Evolutionary conservation across 2,888 invertebrate genomes (phyloP), one percentile per base, ranked within the genome.

Genomic region (Torymus texanus): DNA sequence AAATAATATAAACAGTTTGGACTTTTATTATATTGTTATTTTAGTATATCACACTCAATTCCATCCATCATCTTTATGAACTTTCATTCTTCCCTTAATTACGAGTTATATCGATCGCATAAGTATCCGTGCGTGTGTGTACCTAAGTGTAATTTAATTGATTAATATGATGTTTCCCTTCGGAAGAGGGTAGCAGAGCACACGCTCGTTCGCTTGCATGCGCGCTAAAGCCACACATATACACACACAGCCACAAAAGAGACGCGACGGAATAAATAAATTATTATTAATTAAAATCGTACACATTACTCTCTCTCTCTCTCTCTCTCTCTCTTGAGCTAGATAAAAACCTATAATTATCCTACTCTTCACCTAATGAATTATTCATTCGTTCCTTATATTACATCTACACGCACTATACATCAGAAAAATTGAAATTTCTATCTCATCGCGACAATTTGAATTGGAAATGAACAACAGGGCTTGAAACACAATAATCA

Each of bases 271-370:
- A 66, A 56, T 14, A 24, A 55, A 67, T 67, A 56, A 67, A 56
- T 67, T 67, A 67, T 55, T 67, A 67, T n/a, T 67, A 67, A 24
- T 67, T 53, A 67, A 67, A 29, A 56, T 67, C 14, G 18, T 65
- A 50, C 14, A 16, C 56, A 41, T 41, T 41, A 41, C 41, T 41
- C 41, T 41, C 29, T 29, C 24, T 24, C 24, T 24, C 24, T 24
- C 24, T 24, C 24, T 2, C 24, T 24, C 24, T 24, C 24, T 24
- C 41, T 41, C 41, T 5, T 8, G 5, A 4, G 41, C 41, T 41
- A 41, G 41, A 41, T 41, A 41, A 41, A 41, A 41, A 41, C 41
- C 41, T 41, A 41, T 41, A 41, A 41, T 41, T 41, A 41, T 41
- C 41, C 41, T 41, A 41, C 41, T 41, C 41, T 41, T 8, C 41